phyloP scores from a whole-genome alignment of 2,888 invertebrate genomes.

The Drosophila hamatofila region DNA sequence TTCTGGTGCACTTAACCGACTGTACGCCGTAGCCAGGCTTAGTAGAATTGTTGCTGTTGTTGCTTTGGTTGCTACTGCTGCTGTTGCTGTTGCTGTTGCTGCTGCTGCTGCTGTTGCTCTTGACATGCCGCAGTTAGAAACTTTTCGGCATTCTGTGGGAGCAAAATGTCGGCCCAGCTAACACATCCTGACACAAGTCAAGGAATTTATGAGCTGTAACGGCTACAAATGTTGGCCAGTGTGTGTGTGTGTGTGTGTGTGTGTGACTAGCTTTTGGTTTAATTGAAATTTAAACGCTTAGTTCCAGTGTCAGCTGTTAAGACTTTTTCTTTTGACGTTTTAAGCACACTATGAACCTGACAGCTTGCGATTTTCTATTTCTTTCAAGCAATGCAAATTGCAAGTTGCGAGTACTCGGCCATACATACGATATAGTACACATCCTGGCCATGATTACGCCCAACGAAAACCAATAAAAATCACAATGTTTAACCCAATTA shows the following conservation, averaged over 20 bases:
- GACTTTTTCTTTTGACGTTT: conserved; percentile 50
- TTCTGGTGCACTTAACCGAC: conserved; percentile 71
- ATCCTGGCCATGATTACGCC: conserved; percentile 33
- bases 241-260: conserved; percentile 11
- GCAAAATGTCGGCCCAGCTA: conserved; percentile 67
- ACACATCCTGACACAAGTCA: conserved; percentile 80
- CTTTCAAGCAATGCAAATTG: conserved; percentile 31
- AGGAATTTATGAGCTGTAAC: conserved; percentile 81
- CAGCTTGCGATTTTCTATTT: conserved; percentile 65
- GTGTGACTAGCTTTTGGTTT: conserved; percentile 61
- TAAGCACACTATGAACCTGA: conserved; percentile 42
- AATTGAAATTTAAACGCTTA: conserved; percentile 80
- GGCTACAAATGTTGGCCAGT: conserved; percentile 30
- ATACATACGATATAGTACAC: not conserved
- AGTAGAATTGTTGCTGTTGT: conserved; percentile 7
- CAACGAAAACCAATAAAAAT: conserved; percentile 65
- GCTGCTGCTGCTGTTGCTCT: conserved; percentile 44
- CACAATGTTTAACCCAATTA: conserved; percentile 78
- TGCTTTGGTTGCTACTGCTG: conserved; percentile 11
- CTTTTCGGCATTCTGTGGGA: conserved; percentile 59
- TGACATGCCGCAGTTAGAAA: conserved; percentile 64
- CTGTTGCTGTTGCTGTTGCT: conserved; percentile 47
- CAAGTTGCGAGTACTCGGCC: not conserved
- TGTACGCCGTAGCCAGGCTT: conserved; percentile 60
- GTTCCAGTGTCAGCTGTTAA: conserved; percentile 70